These are phyloP conservation scores for Melinaea marsaeus DNA, from an alignment of 2,888 invertebrate genomes.

Conservation along the genomic window DNA sequence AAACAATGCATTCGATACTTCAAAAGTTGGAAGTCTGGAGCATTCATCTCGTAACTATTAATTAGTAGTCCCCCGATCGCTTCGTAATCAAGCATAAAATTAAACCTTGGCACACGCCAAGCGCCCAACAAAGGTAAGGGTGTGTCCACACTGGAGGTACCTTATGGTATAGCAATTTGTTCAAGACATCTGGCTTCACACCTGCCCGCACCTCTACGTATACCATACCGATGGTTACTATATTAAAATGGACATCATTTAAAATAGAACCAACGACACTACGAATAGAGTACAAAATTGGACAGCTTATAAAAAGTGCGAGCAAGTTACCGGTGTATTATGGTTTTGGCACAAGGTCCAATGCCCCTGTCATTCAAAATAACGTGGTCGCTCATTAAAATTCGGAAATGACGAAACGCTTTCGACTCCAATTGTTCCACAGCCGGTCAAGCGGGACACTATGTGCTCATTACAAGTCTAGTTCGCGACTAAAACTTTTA, in stretches of 20 bases:
- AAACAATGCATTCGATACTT: conserved; percentile 36
- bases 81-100: conserved; percentile 77
- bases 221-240: conserved; percentile 56
- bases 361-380: conserved; percentile 66
- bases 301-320: conserved; percentile 22
- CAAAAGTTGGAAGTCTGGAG: conserved; percentile 35
- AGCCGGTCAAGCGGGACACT: conserved; percentile 62
- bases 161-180: conserved; percentile 75
- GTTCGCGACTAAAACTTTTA: conserved; percentile 46
- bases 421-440: conserved; percentile 60
- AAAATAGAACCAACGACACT: conserved; percentile 27
- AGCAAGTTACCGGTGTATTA: conserved; percentile 46
- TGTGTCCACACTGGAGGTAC: conserved; percentile 67
- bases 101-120: conserved; percentile 77
- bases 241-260: conserved; percentile 27
- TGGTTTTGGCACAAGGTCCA: conserved; percentile 67
- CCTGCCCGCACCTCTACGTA: conserved; percentile 63
- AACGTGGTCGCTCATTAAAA: conserved; percentile 62
- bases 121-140: conserved; percentile 64
- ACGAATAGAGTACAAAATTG: conserved; percentile 40
- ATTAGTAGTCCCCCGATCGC: conserved; percentile 63
- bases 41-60: conserved; percentile 68
- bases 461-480: conserved; percentile 53
- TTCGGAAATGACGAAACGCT: conserved; percentile 74
- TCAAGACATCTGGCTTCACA: conserved; percentile 77